phyloP scores from a whole-genome alignment of 2,888 invertebrate species.

The Apantesis nais region DNA sequence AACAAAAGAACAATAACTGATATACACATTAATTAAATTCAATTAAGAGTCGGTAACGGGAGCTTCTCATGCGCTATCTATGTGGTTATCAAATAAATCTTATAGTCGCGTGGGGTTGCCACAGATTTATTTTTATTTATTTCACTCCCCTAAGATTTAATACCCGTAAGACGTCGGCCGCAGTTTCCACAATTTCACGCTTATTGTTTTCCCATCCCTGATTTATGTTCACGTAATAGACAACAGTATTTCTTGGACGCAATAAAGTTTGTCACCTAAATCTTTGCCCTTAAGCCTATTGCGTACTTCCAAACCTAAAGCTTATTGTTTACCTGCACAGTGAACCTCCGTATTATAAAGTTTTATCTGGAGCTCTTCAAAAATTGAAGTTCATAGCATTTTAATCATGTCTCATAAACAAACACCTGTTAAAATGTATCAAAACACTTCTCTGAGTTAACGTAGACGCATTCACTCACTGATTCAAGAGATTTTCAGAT shows the following conservation, averaged over 20 bases:
- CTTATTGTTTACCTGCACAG: conserved; percentile 36
- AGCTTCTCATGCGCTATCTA: conserved; percentile 45
- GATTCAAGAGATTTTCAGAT: neutral
- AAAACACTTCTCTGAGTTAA: neutral
- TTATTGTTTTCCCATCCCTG: conserved; percentile 86
- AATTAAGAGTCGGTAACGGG: conserved; percentile 56
- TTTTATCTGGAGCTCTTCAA: neutral
- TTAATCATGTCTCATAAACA: neutral
- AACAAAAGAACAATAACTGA: conserved; percentile 52
- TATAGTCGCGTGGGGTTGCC: conserved; percentile 70
- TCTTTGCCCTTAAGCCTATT: conserved; percentile 82
- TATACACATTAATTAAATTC: conserved; percentile 63
- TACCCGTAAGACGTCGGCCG: conserved; percentile 76
- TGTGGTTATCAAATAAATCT: conserved; percentile 75
- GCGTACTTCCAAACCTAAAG: conserved; percentile 54
- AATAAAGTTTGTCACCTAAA: conserved; percentile 85
- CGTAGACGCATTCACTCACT: neutral
- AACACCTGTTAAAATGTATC: neutral
- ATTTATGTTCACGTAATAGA: conserved; percentile 83
- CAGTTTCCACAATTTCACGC: conserved; percentile 86
- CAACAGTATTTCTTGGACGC: conserved; percentile 81
- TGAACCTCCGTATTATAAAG: neutral
- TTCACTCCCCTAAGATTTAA: conserved; percentile 84
- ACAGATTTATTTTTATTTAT: conserved; percentile 85
- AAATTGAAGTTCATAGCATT: neutral